These are phyloP conservation scores for Chironomus tentans DNA, from an alignment of 2,888 invertebrate species.

Conservation along the genomic window DNA sequence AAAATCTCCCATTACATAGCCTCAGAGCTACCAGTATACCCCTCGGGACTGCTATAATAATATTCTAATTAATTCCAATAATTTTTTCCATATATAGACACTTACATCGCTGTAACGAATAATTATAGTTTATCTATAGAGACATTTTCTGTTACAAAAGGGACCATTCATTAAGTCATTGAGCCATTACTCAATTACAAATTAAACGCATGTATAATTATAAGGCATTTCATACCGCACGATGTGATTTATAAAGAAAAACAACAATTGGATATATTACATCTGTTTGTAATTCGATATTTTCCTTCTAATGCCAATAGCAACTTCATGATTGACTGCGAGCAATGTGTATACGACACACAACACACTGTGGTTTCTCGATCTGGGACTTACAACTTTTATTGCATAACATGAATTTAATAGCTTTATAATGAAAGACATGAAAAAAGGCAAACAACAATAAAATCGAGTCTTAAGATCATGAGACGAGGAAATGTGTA, in stretches of 20 bases:
- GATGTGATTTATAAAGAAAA: not conserved
- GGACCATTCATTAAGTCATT: too few species aligned
- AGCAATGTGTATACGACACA: not conserved
- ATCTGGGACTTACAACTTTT: not conserved
- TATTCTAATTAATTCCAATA: too few species aligned
- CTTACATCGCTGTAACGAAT: too few species aligned
- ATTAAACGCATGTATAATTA: not conserved
- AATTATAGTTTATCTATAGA: too few species aligned
- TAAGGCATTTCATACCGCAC: not conserved
- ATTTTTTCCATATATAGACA: too few species aligned
- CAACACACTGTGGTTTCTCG: not conserved
- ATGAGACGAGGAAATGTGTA: too few species aligned
- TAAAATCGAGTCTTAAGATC: too few species aligned
- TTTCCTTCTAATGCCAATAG: not conserved
- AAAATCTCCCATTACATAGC: too few species aligned
- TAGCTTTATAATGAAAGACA: too few species aligned
- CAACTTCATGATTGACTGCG: not conserved
- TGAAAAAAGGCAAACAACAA: not conserved
- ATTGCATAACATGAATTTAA: not conserved
- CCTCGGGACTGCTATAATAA: too few species aligned
- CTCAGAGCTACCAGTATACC: too few species aligned
- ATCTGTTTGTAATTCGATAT: constrained; percentile 3
- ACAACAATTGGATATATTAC: constrained; percentile 4
- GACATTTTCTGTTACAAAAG: too few species aligned
- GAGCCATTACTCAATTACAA: constrained; percentile 3